Base-by-base conservation (phyloP, 1,140 invertebrate species). In the Babylonia areolata region DNA sequence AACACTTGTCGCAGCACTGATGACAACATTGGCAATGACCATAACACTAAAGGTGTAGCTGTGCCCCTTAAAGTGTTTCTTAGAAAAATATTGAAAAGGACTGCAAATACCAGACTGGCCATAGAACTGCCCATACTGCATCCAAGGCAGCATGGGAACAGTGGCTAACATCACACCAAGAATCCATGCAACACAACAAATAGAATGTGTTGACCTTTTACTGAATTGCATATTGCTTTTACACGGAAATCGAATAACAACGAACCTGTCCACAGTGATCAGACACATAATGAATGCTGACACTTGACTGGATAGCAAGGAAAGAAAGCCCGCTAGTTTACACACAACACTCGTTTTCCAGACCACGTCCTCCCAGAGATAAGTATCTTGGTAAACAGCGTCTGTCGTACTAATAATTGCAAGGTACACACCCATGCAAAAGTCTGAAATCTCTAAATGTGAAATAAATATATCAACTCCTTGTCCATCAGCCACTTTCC, bases 391-490 rank as follows among this genome's bases (percentile, higher is more conserved):
- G 84, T 89, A 93, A 35, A 75, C 33, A n/a, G 86, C 71, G 78
- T 93, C 91, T 2, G 91, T 90, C 5, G 79, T 73, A 37, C 90
- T 91, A 28, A 93, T 92, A 23, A 92, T 91, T 17, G 90, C 82
- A 35, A 93, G 58, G 64, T 93, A 93, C 2, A 93, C 79, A 23
- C 92, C 92, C 91, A 92, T 93, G 20, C 90, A 12, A 28, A 92
- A 84, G 81, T 92, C 92, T 31, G 90, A 88, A 11, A 89, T 31
- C 35, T 86, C 86, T 23, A 92, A 78, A 85, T 90, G 89, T 2
- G 88, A 82, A 35, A 91, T 81, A 33, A 91, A 88, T 12, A 88
- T 78, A 5, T 86, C 69, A 51, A 87, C 85, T 17, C 87, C 86
- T 37, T 87, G 87, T 11, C 85, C 82, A 35, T 88, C 85, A 2